Percentiles rank a stretch among this genome's conserved stretches.
These are phyloP conservation scores for Drosophila parabipectinata DNA, from an alignment of 1,140 invertebrate species.

Conservation along the genomic window DNA sequence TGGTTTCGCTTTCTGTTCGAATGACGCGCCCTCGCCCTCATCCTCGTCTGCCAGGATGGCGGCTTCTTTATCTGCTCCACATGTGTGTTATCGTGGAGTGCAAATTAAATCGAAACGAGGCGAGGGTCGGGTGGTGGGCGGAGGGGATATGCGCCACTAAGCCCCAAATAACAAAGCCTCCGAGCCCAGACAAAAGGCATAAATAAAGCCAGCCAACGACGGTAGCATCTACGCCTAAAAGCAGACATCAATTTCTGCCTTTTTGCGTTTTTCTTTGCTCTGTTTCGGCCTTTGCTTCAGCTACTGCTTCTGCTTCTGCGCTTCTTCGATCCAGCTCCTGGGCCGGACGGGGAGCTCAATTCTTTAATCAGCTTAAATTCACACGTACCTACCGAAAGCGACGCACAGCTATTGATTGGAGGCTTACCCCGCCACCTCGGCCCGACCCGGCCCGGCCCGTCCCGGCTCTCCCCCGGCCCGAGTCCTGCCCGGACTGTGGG, in stretches of 20 bases:
- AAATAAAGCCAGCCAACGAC: constrained; percentile 57
- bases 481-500: constrained; percentile 35
- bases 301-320: not conserved
- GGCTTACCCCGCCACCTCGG: constrained; percentile 45
- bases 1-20: constrained; percentile 21
- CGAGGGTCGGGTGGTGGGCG: not conserved
- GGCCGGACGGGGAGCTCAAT: constrained; percentile 59
- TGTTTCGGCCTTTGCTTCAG: not conserved
- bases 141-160: constrained; percentile 62
- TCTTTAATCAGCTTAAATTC: constrained; percentile 84
- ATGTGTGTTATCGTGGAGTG: constrained; percentile 30
- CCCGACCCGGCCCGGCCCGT: not conserved
- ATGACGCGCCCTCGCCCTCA: no score
- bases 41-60: not conserved
- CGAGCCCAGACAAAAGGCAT: constrained; percentile 68
- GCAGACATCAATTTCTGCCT: constrained; percentile 77
- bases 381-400: constrained; percentile 75
- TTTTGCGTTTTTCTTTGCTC: constrained; percentile 43
- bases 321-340: not conserved
- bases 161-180: constrained; percentile 72
- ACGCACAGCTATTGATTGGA: constrained; percentile 81
- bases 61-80: constrained; percentile 40
- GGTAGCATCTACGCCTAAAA: constrained; percentile 69
- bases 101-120: constrained; percentile 62
- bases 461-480: not conserved